phyloP scores from a whole-genome alignment of 2,797 vertebrate genomes.

The Cichlasoma orientale region DNA sequence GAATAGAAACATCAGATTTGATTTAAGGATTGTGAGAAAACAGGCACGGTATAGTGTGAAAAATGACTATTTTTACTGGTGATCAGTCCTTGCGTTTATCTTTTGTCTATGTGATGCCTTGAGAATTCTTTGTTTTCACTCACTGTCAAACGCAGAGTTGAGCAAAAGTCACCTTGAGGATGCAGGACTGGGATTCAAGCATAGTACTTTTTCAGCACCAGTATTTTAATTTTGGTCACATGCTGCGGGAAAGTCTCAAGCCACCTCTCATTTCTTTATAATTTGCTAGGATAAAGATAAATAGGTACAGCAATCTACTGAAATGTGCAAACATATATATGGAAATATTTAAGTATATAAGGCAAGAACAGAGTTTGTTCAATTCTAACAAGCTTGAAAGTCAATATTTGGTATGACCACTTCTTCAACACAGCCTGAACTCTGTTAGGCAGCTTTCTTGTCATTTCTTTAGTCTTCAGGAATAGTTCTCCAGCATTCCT shows the following conservation, averaged over 20 bases:
- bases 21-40: slow-evolving; percentile 28
- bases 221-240: background rate
- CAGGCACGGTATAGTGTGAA: background rate
- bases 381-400: background rate
- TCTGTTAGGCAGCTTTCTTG: background rate
- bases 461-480: too few relatives aligned
- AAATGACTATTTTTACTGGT: slow-evolving; percentile 31
- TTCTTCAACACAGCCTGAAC: background rate
- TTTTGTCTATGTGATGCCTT: slow-evolving; percentile 14
- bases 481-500: too few relatives aligned
- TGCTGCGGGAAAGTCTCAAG: background rate
- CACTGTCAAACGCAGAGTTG: slow-evolving; percentile 11
- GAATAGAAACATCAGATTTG: slow-evolving; percentile 29
- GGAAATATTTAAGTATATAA: background rate
- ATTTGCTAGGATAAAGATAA: background rate
- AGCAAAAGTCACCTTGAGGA: slow-evolving; percentile 33
- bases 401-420: background rate
- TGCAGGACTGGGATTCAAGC: slow-evolving; percentile 5
- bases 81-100: slow-evolving; percentile 17
- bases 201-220: background rate
- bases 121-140: slow-evolving; percentile 22
- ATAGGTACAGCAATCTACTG: background rate
- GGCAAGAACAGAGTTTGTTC: background rate
- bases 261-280: background rate
- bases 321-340: background rate